Conservation (phyloP, 1,140 invertebrate species). For the Ctenoplectra terminalis region DNA sequence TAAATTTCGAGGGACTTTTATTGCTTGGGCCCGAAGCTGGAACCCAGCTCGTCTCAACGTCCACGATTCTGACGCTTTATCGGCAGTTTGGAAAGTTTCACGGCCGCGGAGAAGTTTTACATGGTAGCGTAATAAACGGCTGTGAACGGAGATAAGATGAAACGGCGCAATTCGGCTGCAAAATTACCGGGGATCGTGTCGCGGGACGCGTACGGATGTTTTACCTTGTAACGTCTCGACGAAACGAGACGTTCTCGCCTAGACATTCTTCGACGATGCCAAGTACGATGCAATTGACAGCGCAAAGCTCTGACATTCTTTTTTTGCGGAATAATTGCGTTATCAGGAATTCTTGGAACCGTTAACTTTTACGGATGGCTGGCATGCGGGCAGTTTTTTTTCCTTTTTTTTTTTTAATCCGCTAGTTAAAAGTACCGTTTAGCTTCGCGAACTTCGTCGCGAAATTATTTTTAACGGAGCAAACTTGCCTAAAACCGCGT, state of each 20-base stretch:
- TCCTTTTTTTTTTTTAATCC: background rate
- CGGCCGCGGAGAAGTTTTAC: conserved; percentile 44
- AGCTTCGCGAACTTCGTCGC: background rate
- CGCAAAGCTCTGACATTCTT: too few species aligned
- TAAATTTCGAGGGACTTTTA: conserved; percentile 46
- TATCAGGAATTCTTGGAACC: too few species aligned
- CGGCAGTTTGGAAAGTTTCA: conserved; percentile 37
- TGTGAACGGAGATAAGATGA: conserved; percentile 34
- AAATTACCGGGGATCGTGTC: conserved; percentile 13
- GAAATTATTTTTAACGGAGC: background rate
- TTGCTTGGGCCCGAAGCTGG: background rate
- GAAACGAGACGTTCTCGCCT: background rate
- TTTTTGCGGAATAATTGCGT: too few species aligned
- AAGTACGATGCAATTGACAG: too few species aligned
- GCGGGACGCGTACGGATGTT: background rate
- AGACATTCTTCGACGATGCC: too few species aligned
- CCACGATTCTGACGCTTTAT: conserved; percentile 43
- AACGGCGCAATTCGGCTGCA: background rate
- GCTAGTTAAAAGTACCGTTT: background rate
- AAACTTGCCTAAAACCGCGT: background rate
- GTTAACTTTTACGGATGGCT: too few species aligned
- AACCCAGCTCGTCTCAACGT: conserved; percentile 1
- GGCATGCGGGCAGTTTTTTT: too few species aligned
- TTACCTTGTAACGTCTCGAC: background rate
- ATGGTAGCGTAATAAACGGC: conserved; percentile 15